Percentiles rank a stretch among this genome's conserved stretches.
Evolutionary conservation across 2,113 vertebrate species (phyloP).

Genomic region (Microcebus lehilahytsara): DNA sequence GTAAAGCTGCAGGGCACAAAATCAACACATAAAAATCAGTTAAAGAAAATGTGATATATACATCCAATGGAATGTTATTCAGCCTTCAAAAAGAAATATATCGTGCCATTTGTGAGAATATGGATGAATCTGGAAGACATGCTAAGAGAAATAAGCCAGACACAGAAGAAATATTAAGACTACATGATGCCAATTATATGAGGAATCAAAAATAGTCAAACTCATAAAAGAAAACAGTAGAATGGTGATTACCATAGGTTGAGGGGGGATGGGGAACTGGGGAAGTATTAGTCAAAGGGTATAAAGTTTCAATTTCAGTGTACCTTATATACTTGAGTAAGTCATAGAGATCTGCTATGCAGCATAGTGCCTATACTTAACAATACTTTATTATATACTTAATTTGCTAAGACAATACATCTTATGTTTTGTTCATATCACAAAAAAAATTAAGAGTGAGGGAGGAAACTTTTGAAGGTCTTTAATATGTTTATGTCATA

Average conservation of each 20-base stretch:
- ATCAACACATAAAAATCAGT: too few relatives aligned
- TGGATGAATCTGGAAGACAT: neutral
- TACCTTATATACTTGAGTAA: neutral
- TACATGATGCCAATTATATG: neutral
- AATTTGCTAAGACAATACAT: neutral
- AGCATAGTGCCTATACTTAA: neutral
- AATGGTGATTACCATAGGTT: neutral
- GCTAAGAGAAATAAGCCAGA: neutral
- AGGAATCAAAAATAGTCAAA: neutral
- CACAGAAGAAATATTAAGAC: neutral
- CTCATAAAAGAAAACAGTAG: neutral
- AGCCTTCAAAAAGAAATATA: neutral
- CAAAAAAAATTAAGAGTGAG: neutral
- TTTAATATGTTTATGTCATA: neutral
- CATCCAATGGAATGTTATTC: neutral
- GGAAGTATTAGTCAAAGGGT: neutral
- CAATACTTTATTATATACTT: neutral
- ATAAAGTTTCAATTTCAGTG: neutral
- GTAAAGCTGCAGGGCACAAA: too few relatives aligned
- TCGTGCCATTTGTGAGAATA: neutral
- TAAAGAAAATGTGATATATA: neutral
- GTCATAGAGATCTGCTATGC: neutral
- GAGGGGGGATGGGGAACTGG: neutral
- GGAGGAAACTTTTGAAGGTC: neutral
- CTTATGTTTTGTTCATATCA: neutral